phyloP scores from a whole-genome alignment of 2,113 vertebrate species.

The Larimichthys crocea region DNA sequence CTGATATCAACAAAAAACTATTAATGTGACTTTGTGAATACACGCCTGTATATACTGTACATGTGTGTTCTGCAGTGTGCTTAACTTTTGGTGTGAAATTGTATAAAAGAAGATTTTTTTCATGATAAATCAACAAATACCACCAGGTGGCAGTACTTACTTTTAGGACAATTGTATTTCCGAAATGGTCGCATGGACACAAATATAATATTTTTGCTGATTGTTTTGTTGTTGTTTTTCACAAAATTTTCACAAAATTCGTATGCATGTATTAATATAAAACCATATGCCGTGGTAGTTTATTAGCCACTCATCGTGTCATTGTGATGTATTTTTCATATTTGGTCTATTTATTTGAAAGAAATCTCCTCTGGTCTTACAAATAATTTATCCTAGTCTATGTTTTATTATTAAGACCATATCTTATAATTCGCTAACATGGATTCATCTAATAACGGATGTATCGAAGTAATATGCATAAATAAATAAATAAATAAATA shows the following conservation, averaged over 20 bases:
- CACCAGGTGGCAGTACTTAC: slow-evolving; percentile 60
- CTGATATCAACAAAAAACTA: neutral
- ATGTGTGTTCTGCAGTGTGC: neutral
- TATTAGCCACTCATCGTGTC: neutral
- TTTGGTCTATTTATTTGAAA: no score
- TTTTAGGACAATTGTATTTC: neutral
- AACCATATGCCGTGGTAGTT: neutral
- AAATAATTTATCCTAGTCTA: neutral
- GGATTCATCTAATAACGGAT: neutral
- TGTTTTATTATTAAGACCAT: neutral
- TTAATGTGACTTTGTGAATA: neutral
- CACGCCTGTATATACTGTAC: no score
- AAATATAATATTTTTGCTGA: neutral
- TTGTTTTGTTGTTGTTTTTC: neutral
- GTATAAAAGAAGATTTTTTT: neutral
- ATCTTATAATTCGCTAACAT: neutral
- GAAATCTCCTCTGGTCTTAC: neutral
- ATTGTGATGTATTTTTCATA: neutral
- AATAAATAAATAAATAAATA: no score
- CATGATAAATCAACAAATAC: neutral
- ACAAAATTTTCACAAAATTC: neutral
- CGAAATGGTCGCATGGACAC: neutral
- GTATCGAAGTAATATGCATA: neutral
- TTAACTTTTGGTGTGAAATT: neutral
- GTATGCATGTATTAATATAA: neutral